Evolutionary conservation across 2,797 vertebrate genomes (phyloP).

Genomic region (Squalus acanthias): DNA sequence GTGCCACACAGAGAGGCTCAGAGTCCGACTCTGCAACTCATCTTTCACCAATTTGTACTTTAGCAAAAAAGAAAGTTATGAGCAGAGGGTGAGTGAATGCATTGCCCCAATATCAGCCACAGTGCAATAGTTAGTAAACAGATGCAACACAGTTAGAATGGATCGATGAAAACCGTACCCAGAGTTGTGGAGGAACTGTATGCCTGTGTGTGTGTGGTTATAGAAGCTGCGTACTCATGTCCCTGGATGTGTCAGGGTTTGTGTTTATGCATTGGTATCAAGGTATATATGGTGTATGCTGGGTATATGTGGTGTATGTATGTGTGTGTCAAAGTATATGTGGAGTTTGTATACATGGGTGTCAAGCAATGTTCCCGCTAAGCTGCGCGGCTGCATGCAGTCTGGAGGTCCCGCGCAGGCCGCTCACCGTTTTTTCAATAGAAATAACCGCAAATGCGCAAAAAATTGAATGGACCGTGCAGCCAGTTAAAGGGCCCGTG

Average conservation of each 20-base stretch:
- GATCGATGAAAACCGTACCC: neutral
- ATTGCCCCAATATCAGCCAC: neutral
- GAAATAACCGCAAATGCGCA: too few relatives aligned
- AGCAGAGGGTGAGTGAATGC: neutral
- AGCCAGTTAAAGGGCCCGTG: too few relatives aligned
- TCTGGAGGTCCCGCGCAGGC: too few relatives aligned
- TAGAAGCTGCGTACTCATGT: neutral
- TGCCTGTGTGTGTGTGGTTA: neutral
- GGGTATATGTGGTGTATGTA: neutral
- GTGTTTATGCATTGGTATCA: neutral
- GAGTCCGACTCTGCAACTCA: constrained; percentile 73
- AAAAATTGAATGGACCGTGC: too few relatives aligned
- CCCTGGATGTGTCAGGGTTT: neutral
- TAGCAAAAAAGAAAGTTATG: neutral
- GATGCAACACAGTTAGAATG: neutral
- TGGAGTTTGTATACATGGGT: neutral
- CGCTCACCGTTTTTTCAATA: too few relatives aligned
- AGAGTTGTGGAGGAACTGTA: neutral
- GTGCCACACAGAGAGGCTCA: constrained; percentile 94
- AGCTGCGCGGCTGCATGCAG: too few relatives aligned
- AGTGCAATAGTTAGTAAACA: neutral
- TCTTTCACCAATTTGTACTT: constrained; percentile 77
- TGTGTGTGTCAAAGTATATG: neutral
- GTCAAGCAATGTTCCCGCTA: too few relatives aligned
- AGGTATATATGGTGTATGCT: neutral